These are phyloP conservation scores for Acipenser ruthenus DNA, from an alignment of 2,797 vertebrate species.

Conservation along the genomic window DNA sequence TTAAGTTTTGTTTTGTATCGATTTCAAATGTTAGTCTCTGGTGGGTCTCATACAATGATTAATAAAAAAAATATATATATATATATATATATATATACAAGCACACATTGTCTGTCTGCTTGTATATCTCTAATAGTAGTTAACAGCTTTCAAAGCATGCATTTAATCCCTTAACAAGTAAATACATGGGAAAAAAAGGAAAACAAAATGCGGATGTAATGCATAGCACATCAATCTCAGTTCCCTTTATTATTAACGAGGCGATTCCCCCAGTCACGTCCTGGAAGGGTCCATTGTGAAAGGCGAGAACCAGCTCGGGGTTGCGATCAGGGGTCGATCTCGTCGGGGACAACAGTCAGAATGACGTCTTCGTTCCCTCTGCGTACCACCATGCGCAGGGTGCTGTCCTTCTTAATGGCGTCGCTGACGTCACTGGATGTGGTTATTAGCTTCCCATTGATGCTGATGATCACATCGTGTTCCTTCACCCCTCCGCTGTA, in stretches of 20 bases:
- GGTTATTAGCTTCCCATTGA: slow-evolving; percentile 82
- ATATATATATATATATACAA: too few relatives aligned
- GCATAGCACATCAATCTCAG: slow-evolving; percentile 26
- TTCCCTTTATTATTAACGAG: background rate
- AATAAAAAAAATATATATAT: too few relatives aligned
- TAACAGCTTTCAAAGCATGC: slow-evolving; percentile 39
- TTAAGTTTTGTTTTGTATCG: too few relatives aligned
- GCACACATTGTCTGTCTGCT: slow-evolving; percentile 1
- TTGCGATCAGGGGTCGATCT: slow-evolving; percentile 82
- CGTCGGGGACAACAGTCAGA: slow-evolving; percentile 82
- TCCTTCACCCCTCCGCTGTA: slow-evolving; percentile 87
- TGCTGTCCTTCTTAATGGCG: slow-evolving; percentile 73
- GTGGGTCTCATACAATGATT: too few relatives aligned
- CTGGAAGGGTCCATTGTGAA: slow-evolving; percentile 41
- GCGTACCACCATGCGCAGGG: slow-evolving; percentile 79
- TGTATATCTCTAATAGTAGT: slow-evolving; percentile 45
- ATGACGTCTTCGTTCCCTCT: slow-evolving; percentile 90
- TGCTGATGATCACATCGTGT: slow-evolving; percentile 93
- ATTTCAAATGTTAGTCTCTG: too few relatives aligned
- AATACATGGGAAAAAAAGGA: slow-evolving; percentile 33
- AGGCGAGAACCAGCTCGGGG: slow-evolving; percentile 55
- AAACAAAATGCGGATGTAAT: slow-evolving; percentile 34
- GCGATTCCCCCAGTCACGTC: slow-evolving; percentile 15
- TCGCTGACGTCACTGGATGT: slow-evolving; percentile 83
- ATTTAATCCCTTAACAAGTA: slow-evolving; percentile 22